These are phyloP conservation scores for Olivierus martensii DNA, from an alignment of 1,140 invertebrate genomes.

Conservation along the genomic window DNA sequence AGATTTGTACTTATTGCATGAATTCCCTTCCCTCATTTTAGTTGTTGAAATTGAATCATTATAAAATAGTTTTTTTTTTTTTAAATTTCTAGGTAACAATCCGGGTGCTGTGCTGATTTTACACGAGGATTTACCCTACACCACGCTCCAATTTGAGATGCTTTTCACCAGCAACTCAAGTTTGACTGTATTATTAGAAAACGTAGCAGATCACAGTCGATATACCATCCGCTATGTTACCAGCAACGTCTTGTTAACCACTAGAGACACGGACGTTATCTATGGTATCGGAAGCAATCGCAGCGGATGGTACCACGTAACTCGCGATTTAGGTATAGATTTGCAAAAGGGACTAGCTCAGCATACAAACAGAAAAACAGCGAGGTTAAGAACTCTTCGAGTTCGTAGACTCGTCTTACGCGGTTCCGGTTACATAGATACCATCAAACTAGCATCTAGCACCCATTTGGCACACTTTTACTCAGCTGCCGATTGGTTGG, in stretches of 20 bases:
- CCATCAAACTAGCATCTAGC: conserved; percentile 63
- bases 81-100: conserved; percentile 5
- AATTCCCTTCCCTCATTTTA: no score
- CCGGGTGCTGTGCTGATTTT: conserved; percentile 5
- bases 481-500: conserved; percentile 85
- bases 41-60: not conserved
- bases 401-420: conserved; percentile 52
- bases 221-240: conserved; percentile 73
- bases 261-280: conserved; percentile 61
- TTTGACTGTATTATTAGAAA: conserved; percentile 58
- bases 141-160: conserved; percentile 14
- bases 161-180: conserved; percentile 49
- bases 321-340: conserved; percentile 78
- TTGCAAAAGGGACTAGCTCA: conserved; percentile 67
- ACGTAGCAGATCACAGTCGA: conserved; percentile 54
- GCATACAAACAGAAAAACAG: conserved; percentile 44
- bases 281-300: conserved; percentile 60
- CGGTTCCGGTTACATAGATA: conserved; percentile 63
- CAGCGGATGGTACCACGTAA: conserved; percentile 58
- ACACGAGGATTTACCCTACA: conserved; percentile 8
- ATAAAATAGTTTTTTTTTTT: not conserved
- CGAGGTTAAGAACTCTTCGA: conserved; percentile 23
- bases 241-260: conserved; percentile 51
- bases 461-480: conserved; percentile 82
- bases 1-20: no score